Base-by-base conservation (phyloP, 1,140 invertebrate species). In the Babylonia areolata region DNA sequence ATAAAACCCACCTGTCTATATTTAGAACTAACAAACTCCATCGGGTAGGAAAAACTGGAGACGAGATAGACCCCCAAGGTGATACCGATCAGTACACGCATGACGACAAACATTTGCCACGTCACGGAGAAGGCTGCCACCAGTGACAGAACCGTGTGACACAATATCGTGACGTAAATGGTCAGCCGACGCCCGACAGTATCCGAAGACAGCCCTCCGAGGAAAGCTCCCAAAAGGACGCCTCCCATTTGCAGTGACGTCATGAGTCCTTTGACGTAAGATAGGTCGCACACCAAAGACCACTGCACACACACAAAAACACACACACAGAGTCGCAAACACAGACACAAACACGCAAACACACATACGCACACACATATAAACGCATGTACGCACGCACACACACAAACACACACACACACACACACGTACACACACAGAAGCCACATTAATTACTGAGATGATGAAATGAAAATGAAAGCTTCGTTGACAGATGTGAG, bases 231-330 rank as follows among this genome's bases (percentile, higher is more conserved):
- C 20, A 90, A 31, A n/a, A 90, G 77, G 20, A 91, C 85, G 3
- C 90, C 90, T 2, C 75, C 83, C 90, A 91, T 91, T 46, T 90
- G 90, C 2, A 91, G 81, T 17, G 87, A 88, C 31, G 86, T 90
- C 35, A 89, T 87, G 31, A 88, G 54, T 15, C 80, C 35, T 33
- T 81, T 87, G 28, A 90, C 58, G 84, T 85, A 90, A 3, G 33
- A 54, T 20, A 81, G 37, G 35, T 89, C 85, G 80, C 90, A 91
- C 3, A 91, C 83, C 42, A 91, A 82, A 79, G 90, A 80, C 89
- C 89, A 91, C 90, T 91, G 85, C 78, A 51, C 35, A 31, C 35
- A 20, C 11, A 1, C 12, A 42, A 23, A 20, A 28, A 11, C 78
- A 39, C 39, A 51, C 20, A 39, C 20, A 46, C 39, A 28, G 3